These are phyloP conservation scores for Bagarius yarrelli DNA, from an alignment of 2,113 vertebrate species.

Conservation along the genomic window DNA sequence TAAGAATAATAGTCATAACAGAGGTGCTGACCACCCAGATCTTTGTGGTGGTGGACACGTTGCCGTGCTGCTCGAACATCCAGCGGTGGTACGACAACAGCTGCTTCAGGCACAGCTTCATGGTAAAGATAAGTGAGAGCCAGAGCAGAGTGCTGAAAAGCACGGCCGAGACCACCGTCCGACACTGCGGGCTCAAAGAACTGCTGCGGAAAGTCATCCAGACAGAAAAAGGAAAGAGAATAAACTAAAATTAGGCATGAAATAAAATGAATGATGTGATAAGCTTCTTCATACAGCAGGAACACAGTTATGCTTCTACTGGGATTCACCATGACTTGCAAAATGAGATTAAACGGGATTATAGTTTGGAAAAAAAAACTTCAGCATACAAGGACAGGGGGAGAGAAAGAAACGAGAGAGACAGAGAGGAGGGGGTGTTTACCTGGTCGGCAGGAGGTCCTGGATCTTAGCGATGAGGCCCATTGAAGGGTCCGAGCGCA, in stretches of 20 bases:
- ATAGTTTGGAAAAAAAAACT: not conserved
- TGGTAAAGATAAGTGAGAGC: constrained; percentile 85
- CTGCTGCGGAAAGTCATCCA: constrained; percentile 57
- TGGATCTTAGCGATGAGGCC: constrained; percentile 89
- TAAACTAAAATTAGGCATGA: not conserved
- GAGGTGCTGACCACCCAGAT: constrained; percentile 82
- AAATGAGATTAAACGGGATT: not conserved
- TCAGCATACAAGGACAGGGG: not conserved
- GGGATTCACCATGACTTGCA: not conserved
- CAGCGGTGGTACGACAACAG: constrained; percentile 89
- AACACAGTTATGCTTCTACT: not conserved
- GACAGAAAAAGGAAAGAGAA: not conserved
- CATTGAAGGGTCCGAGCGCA: constrained; percentile 89
- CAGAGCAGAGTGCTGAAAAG: constrained; percentile 85
- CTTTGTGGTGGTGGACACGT: constrained; percentile 83
- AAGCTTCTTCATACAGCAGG: not conserved
- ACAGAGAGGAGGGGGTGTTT: constrained; percentile 6
- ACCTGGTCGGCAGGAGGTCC: constrained; percentile 85
- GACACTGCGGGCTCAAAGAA: constrained; percentile 75
- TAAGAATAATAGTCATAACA: not conserved
- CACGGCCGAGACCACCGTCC: constrained; percentile 75
- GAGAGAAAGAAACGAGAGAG: not conserved
- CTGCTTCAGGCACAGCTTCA: constrained; percentile 83
- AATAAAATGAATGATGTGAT: too few relatives aligned
- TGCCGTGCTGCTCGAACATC: constrained; percentile 84